Evolutionary conservation across 2,797 vertebrate genomes (phyloP).

Genomic region (Zenarchopterus dispar): DNA sequence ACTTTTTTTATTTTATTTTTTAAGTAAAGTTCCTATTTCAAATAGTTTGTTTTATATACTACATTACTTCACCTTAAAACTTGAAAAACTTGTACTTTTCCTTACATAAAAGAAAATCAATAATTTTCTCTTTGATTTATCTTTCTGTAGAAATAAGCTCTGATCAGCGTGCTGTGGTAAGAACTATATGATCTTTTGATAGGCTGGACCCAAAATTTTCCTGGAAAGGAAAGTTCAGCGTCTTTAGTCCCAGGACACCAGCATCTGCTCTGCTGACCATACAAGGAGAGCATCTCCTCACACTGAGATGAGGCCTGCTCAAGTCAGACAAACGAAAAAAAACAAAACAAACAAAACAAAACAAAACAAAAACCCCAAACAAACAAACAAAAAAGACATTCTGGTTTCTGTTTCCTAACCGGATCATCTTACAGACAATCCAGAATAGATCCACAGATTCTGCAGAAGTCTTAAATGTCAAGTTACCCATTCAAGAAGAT

Average conservation of each 20-base stretch:
- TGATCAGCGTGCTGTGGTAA: neutral
- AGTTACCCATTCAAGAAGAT: conserved; percentile 38
- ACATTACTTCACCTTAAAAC: too few species aligned
- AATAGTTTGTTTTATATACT: too few species aligned
- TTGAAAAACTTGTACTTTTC: neutral
- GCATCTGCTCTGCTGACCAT: conserved; percentile 63
- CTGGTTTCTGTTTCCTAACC: neutral
- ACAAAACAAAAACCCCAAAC: too few species aligned
- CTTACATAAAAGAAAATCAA: neutral
- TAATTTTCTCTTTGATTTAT: neutral
- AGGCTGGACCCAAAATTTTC: conserved; percentile 39
- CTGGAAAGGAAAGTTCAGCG: conserved; percentile 53
- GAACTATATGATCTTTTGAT: neutral
- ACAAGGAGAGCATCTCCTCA: conserved; percentile 63
- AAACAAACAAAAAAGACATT: too few species aligned
- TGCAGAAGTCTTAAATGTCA: neutral
- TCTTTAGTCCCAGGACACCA: conserved; percentile 33
- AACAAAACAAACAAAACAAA: too few species aligned
- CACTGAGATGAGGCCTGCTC: conserved; percentile 15
- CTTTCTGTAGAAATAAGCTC: neutral
- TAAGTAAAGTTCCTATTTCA: too few species aligned
- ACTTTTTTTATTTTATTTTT: too few species aligned
- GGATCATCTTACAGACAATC: neutral
- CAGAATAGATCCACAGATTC: neutral
- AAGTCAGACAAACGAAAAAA: conserved; percentile 9